Evolutionary conservation across 2,113 vertebrate genomes (phyloP), one percentile per base, ranked within the genome.

Genomic region (Proterorhinus semilunaris): DNA sequence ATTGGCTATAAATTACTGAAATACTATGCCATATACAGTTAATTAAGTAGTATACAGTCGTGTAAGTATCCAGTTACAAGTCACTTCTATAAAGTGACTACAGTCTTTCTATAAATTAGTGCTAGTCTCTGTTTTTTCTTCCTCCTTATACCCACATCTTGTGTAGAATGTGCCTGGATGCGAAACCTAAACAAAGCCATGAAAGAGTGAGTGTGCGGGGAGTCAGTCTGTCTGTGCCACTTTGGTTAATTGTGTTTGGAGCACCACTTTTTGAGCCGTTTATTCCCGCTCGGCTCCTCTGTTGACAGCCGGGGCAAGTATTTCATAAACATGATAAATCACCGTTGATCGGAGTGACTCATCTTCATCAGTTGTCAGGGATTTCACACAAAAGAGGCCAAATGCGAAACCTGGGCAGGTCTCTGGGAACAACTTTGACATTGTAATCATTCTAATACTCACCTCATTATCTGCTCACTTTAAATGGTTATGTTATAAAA

Each of bases 261-360:
- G 75, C 78, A 74, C 45, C 59, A 59, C 13, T 9, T 65, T 49
- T 80, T 68, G 74, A 13, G 62, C 53, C 58, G 61, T 81, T 74
- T 68, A 43, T 55, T 83, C 64, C 69, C 65, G 55, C 62, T 76
- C 46, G 27, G 61, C 62, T 68, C 55, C n/a, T 62, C 69, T 81
- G 88, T 78, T 86, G 80, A 89, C 87, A 83, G 84, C 79, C 75
- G 52, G 61, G 47, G 68, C 44, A 64, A 43, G 83, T 69, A 66
- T 59, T 79, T 79, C 72, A 78, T 83, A 89, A 85, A 90, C 81
- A 86, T 69, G 62, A 87, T 89, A 78, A 88, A 90, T 89, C 88
- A 84, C 68, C 67, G 79, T 53, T 75, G 67, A 85, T 83, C 66
- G 79, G 36, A 44, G 57, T 76, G 78, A 76, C 78, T 84, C 66